A percentile compares a stretch with the other conserved stretches of the same genome.
Evolutionary conservation across 64 coral and sea anemone genomes (phyloP).

Genomic region (Anthopleura sola): DNA sequence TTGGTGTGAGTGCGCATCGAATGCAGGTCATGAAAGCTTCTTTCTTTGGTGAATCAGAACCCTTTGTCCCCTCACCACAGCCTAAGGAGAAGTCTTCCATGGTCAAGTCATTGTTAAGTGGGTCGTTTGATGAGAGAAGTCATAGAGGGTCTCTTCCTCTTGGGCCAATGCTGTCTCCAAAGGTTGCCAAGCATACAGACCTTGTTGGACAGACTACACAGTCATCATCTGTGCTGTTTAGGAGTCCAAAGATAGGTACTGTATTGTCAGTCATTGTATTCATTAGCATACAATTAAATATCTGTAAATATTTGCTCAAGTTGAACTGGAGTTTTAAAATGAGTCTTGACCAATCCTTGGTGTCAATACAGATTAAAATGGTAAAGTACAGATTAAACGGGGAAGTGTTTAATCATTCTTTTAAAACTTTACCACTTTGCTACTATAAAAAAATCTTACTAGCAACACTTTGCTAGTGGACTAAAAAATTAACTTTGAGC

Average conservation of each 20-base stretch:
- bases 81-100: slow-evolving; percentile 18
- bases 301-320: too few species aligned
- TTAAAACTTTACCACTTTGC: too few species aligned
- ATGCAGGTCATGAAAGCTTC: slow-evolving; percentile 99
- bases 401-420: too few species aligned
- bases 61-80: not conserved
- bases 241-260: slow-evolving; percentile 81
- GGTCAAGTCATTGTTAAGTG: slow-evolving; percentile 9
- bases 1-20: slow-evolving; percentile 91
- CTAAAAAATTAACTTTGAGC: too few species aligned
- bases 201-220: not conserved
- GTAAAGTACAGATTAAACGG: too few species aligned
- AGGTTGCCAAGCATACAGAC: slow-evolving; percentile 32
- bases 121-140: slow-evolving; percentile 8
- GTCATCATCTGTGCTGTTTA: slow-evolving; percentile 37
- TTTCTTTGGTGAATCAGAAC: slow-evolving; percentile 82
- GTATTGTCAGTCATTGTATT: not conserved
- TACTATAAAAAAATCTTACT: too few species aligned
- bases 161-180: slow-evolving; percentile 45
- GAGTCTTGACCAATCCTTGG: too few species aligned
- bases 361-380: too few species aligned
- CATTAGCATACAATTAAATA: too few species aligned
- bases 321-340: too few species aligned
- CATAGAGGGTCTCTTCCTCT: slow-evolving; percentile 46
- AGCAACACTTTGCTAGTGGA: too few species aligned